Evolutionary conservation across 2,113 vertebrate genomes (phyloP), one percentile per base, ranked within the genome.

Genomic region (Tauraco erythrolophus): DNA sequence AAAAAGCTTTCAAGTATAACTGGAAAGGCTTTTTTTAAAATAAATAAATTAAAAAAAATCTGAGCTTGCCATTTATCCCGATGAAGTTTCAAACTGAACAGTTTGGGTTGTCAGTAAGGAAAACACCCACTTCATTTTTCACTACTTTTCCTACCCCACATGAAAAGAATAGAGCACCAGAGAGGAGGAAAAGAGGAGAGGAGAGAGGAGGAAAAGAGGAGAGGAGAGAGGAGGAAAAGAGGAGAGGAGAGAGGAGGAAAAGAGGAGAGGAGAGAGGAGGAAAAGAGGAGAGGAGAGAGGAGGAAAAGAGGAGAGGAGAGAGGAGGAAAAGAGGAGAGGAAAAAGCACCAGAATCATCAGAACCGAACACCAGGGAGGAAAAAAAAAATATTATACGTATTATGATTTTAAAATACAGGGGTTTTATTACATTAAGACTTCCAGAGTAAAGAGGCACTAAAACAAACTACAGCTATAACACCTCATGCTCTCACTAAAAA

Each of bases 181-280:
- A 65, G n/a, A 12, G 41, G 9, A 41, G 41, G 30, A 66, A 62
- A n/a, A 54, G 25, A n/a, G 2, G n/a, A 31, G 28, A 17, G 1
- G 0, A 43, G n/a, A 31, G 28, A 17, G 1, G 0, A 43, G 69
- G 65, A 39, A 1, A n/a, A 54, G 25, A n/a, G 2, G n/a, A 31
- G 28, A 17, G 1, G 0, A 43, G n/a, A 31, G 28, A 17, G 1
- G 0, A 43, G 69, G 65, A 39, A 1, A n/a, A 54, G 25, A n/a
- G 2, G n/a, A 31, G 28, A 17, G 1, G 0, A 43, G n/a, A 31
- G 28, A 17, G 1, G 0, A 43, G 69, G 65, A 39, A 1, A 43
- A 43, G 41, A 43, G 41, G 41, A 43, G 41, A 14, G 41, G 10
- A 43, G 41, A 43, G 41, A 14, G 41, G 10, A 43, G 41, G 41